phyloP scores from a whole-genome alignment of 2,113 vertebrate genomes.

The Irena cyanogastra region DNA sequence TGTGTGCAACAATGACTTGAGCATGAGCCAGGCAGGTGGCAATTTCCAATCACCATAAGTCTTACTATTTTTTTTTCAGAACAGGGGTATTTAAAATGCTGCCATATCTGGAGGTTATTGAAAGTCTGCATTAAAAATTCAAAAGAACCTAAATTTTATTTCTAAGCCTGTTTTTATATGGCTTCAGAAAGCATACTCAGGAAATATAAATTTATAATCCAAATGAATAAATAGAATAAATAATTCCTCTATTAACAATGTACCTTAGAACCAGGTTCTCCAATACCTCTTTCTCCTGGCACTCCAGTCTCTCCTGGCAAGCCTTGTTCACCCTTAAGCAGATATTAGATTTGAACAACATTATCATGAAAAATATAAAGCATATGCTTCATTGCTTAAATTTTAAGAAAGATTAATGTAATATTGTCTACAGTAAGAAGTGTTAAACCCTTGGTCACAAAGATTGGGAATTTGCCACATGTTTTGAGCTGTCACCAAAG shows the following conservation, averaged over 20 bases:
- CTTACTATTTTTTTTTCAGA: background rate
- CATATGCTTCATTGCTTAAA: background rate
- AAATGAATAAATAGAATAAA: background rate
- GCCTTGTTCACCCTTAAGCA: conserved; percentile 77
- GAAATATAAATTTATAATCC: background rate
- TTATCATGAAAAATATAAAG: background rate
- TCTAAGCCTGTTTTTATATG: background rate
- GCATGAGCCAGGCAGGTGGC: background rate
- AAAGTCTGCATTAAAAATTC: background rate
- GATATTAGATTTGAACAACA: background rate
- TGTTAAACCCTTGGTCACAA: background rate
- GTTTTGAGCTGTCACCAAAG: background rate
- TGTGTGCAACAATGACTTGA: background rate
- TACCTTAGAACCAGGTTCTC: conserved; percentile 80
- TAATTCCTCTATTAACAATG: background rate
- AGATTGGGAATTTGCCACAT: background rate
- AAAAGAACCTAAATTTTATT: background rate
- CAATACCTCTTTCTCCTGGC: conserved; percentile 77
- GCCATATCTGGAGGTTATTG: background rate
- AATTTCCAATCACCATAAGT: background rate
- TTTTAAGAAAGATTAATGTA: background rate
- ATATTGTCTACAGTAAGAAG: background rate
- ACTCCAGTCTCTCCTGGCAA: conserved; percentile 84
- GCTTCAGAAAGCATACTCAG: background rate
- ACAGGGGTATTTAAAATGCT: background rate